A percentile compares a stretch with the other conserved stretches of the same genome.
Evolutionary conservation across 2,113 vertebrate genomes (phyloP).

Genomic region (Psophia crepitans): DNA sequence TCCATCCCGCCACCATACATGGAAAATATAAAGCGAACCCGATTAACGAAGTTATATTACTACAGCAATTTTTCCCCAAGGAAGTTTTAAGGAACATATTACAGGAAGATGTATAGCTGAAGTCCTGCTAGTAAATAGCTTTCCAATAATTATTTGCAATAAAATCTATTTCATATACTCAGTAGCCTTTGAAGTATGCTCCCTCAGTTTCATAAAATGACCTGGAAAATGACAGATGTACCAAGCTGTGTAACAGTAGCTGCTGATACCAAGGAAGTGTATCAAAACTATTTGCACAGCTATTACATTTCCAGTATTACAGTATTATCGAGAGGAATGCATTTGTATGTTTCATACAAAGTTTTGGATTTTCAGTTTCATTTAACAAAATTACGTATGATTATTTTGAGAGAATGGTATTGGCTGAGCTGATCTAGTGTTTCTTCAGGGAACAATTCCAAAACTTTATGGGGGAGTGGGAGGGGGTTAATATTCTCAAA

Average conservation of each 20-base stretch:
- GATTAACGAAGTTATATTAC: slow-evolving; percentile 49
- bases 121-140: slow-evolving; percentile 19
- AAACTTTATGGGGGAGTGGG: not conserved
- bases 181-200: slow-evolving; percentile 43
- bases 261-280: slow-evolving; percentile 6
- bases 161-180: slow-evolving; percentile 38
- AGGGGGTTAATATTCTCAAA: slow-evolving; percentile 3
- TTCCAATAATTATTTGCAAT: slow-evolving; percentile 46
- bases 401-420: not conserved
- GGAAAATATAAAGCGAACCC: slow-evolving; percentile 57
- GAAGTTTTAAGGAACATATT: slow-evolving; percentile 46
- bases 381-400: slow-evolving; percentile 9
- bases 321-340: not conserved
- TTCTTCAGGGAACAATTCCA: slow-evolving; percentile 8
- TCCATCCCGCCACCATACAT: slow-evolving; percentile 14
- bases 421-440: not conserved
- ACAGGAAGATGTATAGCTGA: slow-evolving; percentile 22
- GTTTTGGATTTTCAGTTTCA: slow-evolving; percentile 14
- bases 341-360: not conserved
- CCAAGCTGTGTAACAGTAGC: not conserved
- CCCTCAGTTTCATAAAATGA: slow-evolving; percentile 47
- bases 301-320: slow-evolving; percentile 20
- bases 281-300: slow-evolving; percentile 30
- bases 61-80: not conserved
- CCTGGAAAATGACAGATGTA: slow-evolving; percentile 46